These are phyloP conservation scores for Acridotheres tristis DNA, from an alignment of 2,797 vertebrate species.

Conservation along the genomic window DNA sequence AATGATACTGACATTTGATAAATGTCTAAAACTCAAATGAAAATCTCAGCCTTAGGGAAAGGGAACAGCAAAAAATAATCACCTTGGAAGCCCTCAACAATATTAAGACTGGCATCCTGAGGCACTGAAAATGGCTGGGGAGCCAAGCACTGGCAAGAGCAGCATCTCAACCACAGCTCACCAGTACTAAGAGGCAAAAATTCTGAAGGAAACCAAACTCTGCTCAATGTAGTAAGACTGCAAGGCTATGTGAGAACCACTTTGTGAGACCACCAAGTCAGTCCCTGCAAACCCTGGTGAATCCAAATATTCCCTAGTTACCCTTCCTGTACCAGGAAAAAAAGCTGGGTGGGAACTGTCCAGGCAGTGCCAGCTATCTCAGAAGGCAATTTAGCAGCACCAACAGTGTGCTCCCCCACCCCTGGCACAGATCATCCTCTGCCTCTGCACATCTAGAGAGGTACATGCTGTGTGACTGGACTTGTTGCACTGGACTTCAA, in stretches of 20 bases:
- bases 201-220: background rate
- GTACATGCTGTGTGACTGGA: background rate
- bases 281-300: background rate
- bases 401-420: accelerated
- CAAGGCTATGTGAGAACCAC: background rate
- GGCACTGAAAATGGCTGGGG: background rate
- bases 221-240: background rate
- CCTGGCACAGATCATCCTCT: background rate
- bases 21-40: background rate
- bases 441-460: background rate
- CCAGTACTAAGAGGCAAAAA: background rate
- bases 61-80: background rate
- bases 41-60: slow-evolving; percentile 18
- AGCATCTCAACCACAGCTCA: background rate
- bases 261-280: background rate
- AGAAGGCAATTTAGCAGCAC: background rate
- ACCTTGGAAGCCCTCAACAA: background rate
- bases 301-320: background rate
- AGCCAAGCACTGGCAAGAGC: background rate
- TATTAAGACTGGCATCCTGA: slow-evolving; percentile 7
- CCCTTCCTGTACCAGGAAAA: background rate
- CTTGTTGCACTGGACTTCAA: background rate
- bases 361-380: background rate
- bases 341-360: background rate
- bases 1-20: slow-evolving; percentile 5